These are phyloP conservation scores for Synodontis membranacea DNA, from an alignment of 2,113 vertebrate species.

Conservation along the genomic window DNA sequence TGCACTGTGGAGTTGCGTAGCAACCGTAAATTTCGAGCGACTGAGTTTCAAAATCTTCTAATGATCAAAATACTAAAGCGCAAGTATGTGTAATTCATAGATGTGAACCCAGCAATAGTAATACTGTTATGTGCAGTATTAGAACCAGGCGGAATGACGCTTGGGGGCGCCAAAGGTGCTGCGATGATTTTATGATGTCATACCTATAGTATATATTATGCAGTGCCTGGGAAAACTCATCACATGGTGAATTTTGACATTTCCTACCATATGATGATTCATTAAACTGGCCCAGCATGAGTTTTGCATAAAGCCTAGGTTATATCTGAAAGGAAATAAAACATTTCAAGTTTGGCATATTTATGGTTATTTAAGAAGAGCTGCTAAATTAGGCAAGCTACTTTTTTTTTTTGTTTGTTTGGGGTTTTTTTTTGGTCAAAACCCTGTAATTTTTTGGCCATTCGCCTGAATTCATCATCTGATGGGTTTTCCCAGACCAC, in stretches of 20 bases:
- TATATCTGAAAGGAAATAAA: background rate
- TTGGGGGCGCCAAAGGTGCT: background rate
- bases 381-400: background rate
- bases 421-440: background rate
- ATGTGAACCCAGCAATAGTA: background rate
- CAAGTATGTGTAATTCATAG: background rate
- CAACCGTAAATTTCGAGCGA: background rate
- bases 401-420: background rate
- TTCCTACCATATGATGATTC: background rate
- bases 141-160: background rate
- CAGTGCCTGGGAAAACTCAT: background rate
- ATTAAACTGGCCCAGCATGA: background rate
- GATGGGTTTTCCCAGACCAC: background rate
- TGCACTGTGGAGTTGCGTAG: background rate
- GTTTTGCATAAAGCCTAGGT: background rate
- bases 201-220: background rate
- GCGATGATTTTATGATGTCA: background rate
- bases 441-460: background rate
- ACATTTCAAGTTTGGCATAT: background rate
- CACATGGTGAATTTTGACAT: background rate
- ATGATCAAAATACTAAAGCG: background rate
- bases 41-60: background rate
- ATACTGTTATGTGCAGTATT: too few species aligned
- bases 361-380: background rate
- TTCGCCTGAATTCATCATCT: background rate